Percentiles rank a stretch among this genome's conserved stretches.
Conservation (phyloP, 2,113 vertebrate species). For the Neotoma lepida region DNA sequence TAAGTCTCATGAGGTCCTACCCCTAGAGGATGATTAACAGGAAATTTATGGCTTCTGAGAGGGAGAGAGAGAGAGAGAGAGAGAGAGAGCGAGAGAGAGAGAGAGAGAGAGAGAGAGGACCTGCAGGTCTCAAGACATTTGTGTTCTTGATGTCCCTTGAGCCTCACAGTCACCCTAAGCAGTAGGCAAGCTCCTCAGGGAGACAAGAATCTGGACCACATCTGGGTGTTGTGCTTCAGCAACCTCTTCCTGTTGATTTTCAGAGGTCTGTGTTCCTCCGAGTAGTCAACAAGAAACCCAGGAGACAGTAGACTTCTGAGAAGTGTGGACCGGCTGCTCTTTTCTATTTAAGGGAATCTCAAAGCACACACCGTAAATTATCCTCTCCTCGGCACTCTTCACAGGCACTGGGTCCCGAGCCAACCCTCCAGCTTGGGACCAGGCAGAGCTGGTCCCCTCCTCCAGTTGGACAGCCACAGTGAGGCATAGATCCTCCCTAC, state of each 20-base stretch:
- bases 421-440: neutral
- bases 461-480: neutral
- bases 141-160: neutral
- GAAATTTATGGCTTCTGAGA: neutral
- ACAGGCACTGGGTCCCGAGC: neutral
- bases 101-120: neutral
- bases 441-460: neutral
- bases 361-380: neutral
- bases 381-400: neutral
- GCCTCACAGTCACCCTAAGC: fast-evolving
- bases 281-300: neutral
- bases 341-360: constrained; percentile 61
- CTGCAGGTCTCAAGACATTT: neutral
- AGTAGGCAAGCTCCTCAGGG: fast-evolving
- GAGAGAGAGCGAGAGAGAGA: too few species aligned
- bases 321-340: neutral
- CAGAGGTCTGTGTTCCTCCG: neutral
- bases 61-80: too few species aligned
- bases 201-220: neutral
- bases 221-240: neutral
- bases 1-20: neutral
- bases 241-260: neutral
- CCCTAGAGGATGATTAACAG: neutral
- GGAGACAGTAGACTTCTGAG: neutral
- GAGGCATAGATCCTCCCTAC: neutral